A percentile compares a stretch with the other conserved stretches of the same genome.
Evolutionary conservation across 2,113 vertebrate species (phyloP).

Genomic region (Melanerpes aurifrons): DNA sequence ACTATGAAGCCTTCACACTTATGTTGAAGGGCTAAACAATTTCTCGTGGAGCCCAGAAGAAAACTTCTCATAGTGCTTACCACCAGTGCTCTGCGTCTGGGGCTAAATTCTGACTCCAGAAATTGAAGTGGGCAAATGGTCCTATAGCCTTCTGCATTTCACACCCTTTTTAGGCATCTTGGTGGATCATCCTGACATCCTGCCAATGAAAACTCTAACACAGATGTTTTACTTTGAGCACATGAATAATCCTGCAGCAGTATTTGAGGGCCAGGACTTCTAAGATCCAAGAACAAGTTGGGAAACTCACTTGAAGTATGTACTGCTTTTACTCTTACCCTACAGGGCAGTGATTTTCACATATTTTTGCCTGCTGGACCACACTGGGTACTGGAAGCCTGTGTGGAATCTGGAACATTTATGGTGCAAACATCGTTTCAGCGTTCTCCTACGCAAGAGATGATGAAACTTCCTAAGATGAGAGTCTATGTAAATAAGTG

Average conservation of each 20-base stretch:
- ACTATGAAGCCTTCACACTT: background rate
- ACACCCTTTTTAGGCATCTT: background rate
- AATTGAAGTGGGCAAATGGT: background rate
- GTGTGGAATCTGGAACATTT: conserved; percentile 52
- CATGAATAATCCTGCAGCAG: background rate
- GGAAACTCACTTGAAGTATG: background rate
- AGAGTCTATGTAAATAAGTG: conserved; percentile 53
- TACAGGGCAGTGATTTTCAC: background rate
- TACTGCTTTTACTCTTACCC: background rate
- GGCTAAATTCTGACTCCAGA: background rate
- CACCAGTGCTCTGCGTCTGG: background rate
- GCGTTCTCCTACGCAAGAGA: conserved; percentile 64
- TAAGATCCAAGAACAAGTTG: background rate
- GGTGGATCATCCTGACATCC: background rate
- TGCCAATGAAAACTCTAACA: background rate
- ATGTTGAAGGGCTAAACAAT: background rate
- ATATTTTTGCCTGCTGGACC: background rate
- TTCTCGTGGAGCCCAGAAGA: background rate
- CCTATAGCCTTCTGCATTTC: background rate
- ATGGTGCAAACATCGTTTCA: conserved; percentile 63
- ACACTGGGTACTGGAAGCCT: background rate
- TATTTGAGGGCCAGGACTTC: background rate
- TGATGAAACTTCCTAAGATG: conserved; percentile 56
- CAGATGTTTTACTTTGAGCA: background rate
- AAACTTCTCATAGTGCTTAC: background rate